A percentile compares a stretch with the other conserved stretches of the same genome.
These are phyloP conservation scores for Aspidiotus rigidus DNA, from an alignment of 2,888 invertebrate genomes.

Conservation along the genomic window DNA sequence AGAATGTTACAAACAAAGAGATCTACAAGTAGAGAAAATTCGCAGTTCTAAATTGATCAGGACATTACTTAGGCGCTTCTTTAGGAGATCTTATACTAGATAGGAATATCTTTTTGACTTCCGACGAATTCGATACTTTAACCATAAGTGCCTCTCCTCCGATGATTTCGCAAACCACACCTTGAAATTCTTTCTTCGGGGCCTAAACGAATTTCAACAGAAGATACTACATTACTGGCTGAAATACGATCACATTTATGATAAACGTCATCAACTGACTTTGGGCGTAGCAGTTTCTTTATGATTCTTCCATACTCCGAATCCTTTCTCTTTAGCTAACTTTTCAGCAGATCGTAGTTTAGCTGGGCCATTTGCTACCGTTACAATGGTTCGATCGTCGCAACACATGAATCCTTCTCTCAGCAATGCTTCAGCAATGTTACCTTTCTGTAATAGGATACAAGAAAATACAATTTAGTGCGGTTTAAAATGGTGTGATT, in stretches of 20 bases:
- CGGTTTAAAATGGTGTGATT: neutral
- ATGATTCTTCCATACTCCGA: constrained; percentile 88
- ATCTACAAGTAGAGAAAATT: neutral
- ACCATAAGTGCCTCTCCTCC: constrained; percentile 90
- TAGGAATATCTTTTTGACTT: constrained; percentile 83
- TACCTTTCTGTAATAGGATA: constrained; percentile 46
- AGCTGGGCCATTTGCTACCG: constrained; percentile 67
- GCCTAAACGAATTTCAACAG: neutral
- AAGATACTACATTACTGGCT: neutral
- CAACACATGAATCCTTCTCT: constrained; percentile 88
- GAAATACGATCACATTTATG: neutral
- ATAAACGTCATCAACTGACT: constrained; percentile 36
- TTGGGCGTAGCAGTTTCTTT: constrained; percentile 58
- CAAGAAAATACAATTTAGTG: neutral
- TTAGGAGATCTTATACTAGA: constrained; percentile 86
- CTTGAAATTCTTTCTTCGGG: constrained; percentile 55
- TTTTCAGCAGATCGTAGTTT: constrained; percentile 76
- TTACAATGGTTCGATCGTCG: constrained; percentile 84
- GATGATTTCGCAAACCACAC: constrained; percentile 78
- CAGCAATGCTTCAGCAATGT: constrained; percentile 87
- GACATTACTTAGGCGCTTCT: constrained; percentile 9
- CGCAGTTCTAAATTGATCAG: neutral
- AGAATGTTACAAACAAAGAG: neutral
- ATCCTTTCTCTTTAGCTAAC: constrained; percentile 72
- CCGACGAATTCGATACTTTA: constrained; percentile 61